Base-by-base conservation (phyloP, 2,888 invertebrate genomes). In the Microctonus hyperodae region DNA sequence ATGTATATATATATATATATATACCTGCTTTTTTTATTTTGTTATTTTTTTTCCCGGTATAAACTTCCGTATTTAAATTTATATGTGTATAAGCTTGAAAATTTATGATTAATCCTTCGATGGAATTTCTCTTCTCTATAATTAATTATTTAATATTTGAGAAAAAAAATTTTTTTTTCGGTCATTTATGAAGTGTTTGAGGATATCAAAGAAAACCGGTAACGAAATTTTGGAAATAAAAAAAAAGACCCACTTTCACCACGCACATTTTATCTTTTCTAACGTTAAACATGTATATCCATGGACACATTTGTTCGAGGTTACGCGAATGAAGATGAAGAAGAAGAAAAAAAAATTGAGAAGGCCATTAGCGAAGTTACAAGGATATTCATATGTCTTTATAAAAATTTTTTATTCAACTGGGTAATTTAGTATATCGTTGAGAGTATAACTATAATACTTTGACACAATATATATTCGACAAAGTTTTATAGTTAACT, bases 161-260 rank as follows among this genome's bases (percentile, higher is more conserved):
- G 3, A 28, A 28, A 5, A 7, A 20, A 20, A 50, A 16, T 50
- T 50, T 50, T 50, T 28, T 28, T 28, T 28, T 28, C 28, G 28
- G n/a, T n/a, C n/a, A n/a, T n/a, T n/a, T n/a, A n/a, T n/a, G n/a
- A n/a, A n/a, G n/a, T n/a, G n/a, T n/a, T n/a, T n/a, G n/a, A n/a
- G n/a, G n/a, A n/a, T 6, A 6, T 51, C 25, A 51, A 23, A 23
- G 10, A 35, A 22, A 55, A 16, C 31, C 7, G n/a, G 31, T 2
- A 16, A 51, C n/a, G 7, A 28, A 28, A 35, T 25, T 25, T n/a
- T n/a, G n/a, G n/a, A n/a, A n/a, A n/a, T n/a, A n/a, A n/a, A 48
- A 28, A 59, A 25, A 50, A 50, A 11, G 22, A 25, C 53, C n/a
- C 50, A 50, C 61, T 62, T 62, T 62, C 61, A 62, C 60, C 48